A percentile compares a stretch with the other conserved stretches of the same genome.
Evolutionary conservation across 2,113 vertebrate genomes (phyloP).

Genomic region (Cavia porcellus): DNA sequence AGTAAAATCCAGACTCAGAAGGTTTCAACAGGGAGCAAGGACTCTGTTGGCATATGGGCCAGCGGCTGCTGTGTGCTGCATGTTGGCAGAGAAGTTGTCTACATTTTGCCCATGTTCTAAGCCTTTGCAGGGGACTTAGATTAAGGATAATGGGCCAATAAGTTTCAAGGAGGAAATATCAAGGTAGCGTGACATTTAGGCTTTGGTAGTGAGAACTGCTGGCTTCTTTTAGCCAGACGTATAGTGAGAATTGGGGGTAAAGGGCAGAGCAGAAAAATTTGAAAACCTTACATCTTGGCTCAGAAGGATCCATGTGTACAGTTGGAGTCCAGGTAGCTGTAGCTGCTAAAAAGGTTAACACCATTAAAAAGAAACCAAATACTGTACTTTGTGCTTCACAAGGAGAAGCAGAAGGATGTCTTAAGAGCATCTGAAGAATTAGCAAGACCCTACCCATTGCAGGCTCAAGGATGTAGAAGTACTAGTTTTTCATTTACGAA

Average conservation of each 20-base stretch:
- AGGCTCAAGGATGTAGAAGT: not conserved
- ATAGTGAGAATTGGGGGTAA: not conserved
- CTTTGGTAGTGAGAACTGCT: not conserved
- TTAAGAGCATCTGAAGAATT: not conserved
- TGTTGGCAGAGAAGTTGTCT: not conserved
- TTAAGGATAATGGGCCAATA: not conserved
- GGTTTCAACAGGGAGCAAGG: not conserved
- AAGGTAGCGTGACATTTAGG: not conserved
- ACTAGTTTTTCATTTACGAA: not conserved
- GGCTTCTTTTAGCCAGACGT: not conserved
- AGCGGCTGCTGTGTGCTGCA: not conserved
- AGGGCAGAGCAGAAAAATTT: not conserved
- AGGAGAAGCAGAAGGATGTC: not conserved
- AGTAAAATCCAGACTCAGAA: not conserved
- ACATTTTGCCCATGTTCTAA: not conserved
- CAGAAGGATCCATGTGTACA: not conserved
- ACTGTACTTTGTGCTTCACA: not conserved
- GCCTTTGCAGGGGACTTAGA: not conserved
- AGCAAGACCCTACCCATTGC: not conserved
- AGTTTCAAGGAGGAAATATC: not conserved
- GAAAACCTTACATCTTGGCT: not conserved
- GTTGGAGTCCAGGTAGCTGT: not conserved
- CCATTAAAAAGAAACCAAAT: not conserved
- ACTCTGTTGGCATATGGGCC: not conserved
- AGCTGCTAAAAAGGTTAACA: not conserved